Evolutionary conservation across 2,888 invertebrate species (phyloP).

Genomic region (Galeopsomyia nigrocyanea): DNA sequence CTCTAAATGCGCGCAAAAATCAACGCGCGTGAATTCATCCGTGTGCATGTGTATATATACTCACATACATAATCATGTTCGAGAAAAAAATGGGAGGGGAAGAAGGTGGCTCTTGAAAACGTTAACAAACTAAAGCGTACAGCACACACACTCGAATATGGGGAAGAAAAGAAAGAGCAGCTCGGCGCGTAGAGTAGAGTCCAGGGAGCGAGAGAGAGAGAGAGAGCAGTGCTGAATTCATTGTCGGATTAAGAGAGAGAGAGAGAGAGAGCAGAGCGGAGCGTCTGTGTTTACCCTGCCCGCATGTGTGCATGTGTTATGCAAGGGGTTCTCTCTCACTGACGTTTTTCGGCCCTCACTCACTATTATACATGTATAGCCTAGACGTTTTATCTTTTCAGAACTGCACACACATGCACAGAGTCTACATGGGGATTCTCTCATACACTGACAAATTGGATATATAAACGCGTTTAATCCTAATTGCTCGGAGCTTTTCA

Average conservation of each 20-base stretch:
- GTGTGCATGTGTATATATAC: no score
- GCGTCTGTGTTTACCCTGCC: slow-evolving; percentile 30
- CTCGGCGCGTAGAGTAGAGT: not conserved
- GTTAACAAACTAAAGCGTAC: slow-evolving; percentile 32
- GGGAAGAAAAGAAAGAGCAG: no score
- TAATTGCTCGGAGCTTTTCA: slow-evolving; percentile 23
- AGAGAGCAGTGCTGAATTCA: slow-evolving; percentile 28
- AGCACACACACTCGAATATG: not conserved
- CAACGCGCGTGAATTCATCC: no score
- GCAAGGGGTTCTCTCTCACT: not conserved
- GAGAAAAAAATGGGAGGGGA: no score
- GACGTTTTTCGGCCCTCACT: no score
- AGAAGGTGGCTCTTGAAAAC: slow-evolving; percentile 9
- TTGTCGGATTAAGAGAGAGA: slow-evolving; percentile 36
- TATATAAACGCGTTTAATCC: slow-evolving; percentile 15
- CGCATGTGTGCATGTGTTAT: slow-evolving; percentile 28
- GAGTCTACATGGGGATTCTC: no score
- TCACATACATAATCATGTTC: no score
- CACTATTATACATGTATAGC: no score
- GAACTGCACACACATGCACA: no score
- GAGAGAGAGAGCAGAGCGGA: slow-evolving; percentile 9
- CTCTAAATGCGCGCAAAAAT: no score
- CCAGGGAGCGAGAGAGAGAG: slow-evolving; percentile 7
- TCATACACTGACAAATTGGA: slow-evolving; percentile 27
- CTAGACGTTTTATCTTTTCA: slow-evolving; percentile 33